phyloP scores from a whole-genome alignment of 2,888 invertebrate species.

The Lithophane semibrunnea region DNA sequence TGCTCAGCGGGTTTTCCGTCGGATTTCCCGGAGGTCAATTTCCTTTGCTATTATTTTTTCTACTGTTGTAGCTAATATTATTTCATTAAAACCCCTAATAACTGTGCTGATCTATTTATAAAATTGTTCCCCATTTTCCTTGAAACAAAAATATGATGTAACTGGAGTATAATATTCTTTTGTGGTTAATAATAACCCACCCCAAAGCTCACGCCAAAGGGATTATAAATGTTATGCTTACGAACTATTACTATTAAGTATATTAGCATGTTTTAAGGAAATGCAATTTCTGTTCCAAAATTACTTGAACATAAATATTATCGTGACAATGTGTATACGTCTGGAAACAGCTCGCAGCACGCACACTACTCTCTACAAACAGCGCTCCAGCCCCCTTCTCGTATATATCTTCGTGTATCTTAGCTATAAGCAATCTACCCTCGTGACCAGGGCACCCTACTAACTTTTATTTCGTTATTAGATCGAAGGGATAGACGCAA shows the following conservation, averaged over 20 bases:
- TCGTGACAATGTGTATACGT: conserved; percentile 32
- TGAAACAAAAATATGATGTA: conserved; percentile 9
- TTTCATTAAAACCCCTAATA: background rate
- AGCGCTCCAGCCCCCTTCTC: conserved; percentile 62
- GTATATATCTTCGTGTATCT: conserved; percentile 70
- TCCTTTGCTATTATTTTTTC: background rate
- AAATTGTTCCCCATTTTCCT: background rate
- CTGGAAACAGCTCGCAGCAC: conserved; percentile 46
- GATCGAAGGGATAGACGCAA: conserved; percentile 78
- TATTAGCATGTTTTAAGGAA: conserved; percentile 39
- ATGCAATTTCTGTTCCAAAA: conserved; percentile 50
- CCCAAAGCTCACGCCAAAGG: conserved; percentile 4
- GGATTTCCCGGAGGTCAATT: conserved; percentile 36
- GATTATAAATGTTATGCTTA: conserved; percentile 5
- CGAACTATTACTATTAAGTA: conserved; percentile 13
- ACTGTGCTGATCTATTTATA: conserved; percentile 7
- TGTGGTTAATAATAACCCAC: conserved; percentile 29
- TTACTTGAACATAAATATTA: conserved; percentile 51
- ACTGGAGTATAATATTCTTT: conserved; percentile 3
- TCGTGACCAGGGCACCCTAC: conserved; percentile 85
- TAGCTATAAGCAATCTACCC: conserved; percentile 72
- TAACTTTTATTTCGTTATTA: conserved; percentile 87
- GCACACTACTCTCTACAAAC: conserved; percentile 46
- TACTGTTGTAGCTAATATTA: background rate
- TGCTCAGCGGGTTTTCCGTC: conserved; percentile 36